A percentile compares a stretch with the other conserved stretches of the same genome.
Evolutionary conservation across 2,113 vertebrate species (phyloP).

Genomic region (Trogon surrucura): DNA sequence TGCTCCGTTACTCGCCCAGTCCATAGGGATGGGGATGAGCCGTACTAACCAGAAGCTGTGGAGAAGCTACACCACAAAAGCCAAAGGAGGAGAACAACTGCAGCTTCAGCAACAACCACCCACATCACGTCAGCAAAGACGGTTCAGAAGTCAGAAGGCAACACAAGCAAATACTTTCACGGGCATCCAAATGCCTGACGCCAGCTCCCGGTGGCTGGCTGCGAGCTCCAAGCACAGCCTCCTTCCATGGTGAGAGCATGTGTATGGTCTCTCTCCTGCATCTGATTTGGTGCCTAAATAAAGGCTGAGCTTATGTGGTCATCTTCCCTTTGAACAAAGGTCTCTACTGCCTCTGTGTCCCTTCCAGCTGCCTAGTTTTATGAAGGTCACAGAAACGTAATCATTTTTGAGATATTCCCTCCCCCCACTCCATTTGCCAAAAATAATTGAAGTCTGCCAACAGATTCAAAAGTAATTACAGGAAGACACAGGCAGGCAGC

Average conservation of each 20-base stretch:
- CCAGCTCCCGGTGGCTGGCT: neutral
- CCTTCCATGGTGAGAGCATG: neutral
- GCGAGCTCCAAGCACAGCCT: neutral
- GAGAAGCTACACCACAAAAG: neutral
- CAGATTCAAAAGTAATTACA: constrained; percentile 8
- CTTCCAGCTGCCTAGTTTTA: neutral
- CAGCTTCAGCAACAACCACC: neutral
- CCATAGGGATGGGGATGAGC: neutral
- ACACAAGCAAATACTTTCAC: neutral
- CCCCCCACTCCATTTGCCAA: neutral
- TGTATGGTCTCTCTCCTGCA: accelerated
- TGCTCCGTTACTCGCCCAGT: neutral
- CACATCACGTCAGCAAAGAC: accelerated
- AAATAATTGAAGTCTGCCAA: neutral
- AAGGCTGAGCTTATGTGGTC: neutral
- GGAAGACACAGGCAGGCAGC: neutral
- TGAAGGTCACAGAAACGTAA: neutral
- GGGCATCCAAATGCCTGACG: accelerated
- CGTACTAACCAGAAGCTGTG: neutral
- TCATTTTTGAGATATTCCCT: neutral
- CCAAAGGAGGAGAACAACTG: neutral
- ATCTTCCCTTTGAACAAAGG: neutral
- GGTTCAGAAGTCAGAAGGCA: neutral
- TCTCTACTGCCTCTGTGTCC: neutral
- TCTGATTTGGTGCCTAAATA: neutral